Conservation (phyloP, 2,113 vertebrate species). For the Mustelus asterias region DNA sequence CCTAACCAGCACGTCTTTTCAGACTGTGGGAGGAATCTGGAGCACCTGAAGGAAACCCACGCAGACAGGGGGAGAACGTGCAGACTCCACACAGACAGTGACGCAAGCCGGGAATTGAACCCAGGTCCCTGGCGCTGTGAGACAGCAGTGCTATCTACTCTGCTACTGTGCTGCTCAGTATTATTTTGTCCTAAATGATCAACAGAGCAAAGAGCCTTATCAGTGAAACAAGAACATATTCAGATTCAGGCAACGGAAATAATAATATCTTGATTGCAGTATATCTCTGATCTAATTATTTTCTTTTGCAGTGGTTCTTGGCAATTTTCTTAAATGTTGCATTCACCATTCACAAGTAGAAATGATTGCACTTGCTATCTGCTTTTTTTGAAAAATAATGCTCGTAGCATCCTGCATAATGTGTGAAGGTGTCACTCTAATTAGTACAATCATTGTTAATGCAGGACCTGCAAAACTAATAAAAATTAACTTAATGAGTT, state of each 20-base stretch:
- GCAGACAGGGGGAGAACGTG: too few species aligned
- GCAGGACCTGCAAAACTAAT: background rate
- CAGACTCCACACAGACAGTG: too few species aligned
- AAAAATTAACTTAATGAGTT: background rate
- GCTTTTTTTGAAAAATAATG: background rate
- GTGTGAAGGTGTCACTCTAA: background rate
- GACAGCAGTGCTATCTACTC: too few species aligned
- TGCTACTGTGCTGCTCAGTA: too few species aligned
- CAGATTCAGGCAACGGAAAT: background rate
- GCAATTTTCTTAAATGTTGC: background rate
- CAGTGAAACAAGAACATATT: background rate
- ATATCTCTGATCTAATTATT: background rate
- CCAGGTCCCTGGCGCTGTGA: too few species aligned
- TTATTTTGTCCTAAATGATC: background rate
- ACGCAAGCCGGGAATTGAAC: too few species aligned
- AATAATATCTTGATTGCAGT: background rate
- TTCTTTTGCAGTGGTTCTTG: background rate
- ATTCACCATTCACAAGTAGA: background rate
- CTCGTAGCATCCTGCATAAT: background rate
- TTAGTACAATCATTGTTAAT: conserved; percentile 5
- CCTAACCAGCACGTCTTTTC: too few species aligned
- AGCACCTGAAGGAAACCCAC: too few species aligned
- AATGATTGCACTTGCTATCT: background rate
- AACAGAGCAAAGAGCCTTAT: background rate
- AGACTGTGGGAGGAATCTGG: too few species aligned